Evolutionary conservation across 1,140 invertebrate genomes (phyloP).

Genomic region (Drosophila lacertosa): DNA sequence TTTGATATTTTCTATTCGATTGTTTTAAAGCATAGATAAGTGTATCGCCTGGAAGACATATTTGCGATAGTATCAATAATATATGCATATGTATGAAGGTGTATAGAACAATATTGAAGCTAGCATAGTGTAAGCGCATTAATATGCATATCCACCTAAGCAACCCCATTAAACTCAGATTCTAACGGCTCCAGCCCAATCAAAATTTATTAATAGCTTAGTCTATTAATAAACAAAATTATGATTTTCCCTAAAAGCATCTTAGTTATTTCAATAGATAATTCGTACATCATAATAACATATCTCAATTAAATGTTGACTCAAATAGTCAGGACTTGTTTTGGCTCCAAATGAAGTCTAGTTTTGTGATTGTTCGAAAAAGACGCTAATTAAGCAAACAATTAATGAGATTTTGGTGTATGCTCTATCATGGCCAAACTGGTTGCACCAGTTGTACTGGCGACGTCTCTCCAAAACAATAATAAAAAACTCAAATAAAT

Average conservation of each 20-base stretch:
- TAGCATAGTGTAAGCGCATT: too few relatives aligned
- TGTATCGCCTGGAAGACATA: too few relatives aligned
- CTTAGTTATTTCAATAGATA: too few relatives aligned
- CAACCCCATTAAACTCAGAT: too few relatives aligned
- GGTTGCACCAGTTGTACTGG: conserved; percentile 15
- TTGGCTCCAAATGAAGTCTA: neutral
- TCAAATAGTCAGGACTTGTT: neutral
- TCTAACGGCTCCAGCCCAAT: neutral
- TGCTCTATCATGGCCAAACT: conserved; percentile 34
- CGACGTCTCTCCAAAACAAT: conserved; percentile 31
- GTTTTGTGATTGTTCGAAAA: conserved; percentile 1
- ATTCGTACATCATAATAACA: neutral
- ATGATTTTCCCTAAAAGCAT: too few relatives aligned
- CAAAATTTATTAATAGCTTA: too few relatives aligned
- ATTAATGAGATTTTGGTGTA: conserved; percentile 35
- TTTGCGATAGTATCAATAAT: neutral
- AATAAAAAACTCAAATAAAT: conserved; percentile 14
- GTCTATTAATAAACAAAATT: too few relatives aligned
- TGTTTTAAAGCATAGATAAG: too few relatives aligned
- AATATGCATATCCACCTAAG: too few relatives aligned
- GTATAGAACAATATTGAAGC: too few relatives aligned
- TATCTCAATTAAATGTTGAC: neutral
- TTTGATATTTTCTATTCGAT: too few relatives aligned
- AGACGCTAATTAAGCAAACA: conserved; percentile 32
- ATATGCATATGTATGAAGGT: neutral